These are phyloP conservation scores for Aphelenchoides avenae DNA, from an alignment of 1,140 invertebrate species.

Conservation along the genomic window DNA sequence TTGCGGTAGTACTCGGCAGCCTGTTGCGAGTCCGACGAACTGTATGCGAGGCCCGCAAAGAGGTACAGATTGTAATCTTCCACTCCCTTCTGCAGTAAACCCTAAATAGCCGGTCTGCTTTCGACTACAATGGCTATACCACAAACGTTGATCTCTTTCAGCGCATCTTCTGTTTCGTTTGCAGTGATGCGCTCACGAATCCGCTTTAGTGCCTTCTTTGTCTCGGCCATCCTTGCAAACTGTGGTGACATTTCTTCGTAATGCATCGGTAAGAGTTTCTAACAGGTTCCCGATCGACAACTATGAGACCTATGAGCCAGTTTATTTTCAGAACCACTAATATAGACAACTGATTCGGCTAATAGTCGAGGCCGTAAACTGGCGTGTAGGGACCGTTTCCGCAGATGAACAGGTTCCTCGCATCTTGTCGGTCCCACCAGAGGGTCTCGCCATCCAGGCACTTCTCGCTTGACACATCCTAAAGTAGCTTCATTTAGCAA, in stretches of 20 bases:
- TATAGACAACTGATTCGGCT: background rate
- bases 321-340: slow-evolving; percentile 16
- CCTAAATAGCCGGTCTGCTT: background rate
- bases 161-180: background rate
- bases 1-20: no score
- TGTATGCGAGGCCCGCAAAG: no score
- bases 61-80: no score
- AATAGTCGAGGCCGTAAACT: slow-evolving; percentile 16
- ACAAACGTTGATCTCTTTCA: background rate
- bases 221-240: slow-evolving; percentile 7
- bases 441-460: slow-evolving; percentile 51
- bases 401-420: slow-evolving; percentile 31
- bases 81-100: background rate
- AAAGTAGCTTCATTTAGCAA: background rate
- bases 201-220: background rate
- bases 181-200: background rate
- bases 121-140: slow-evolving; percentile 1
- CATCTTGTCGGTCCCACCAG: slow-evolving; percentile 56
- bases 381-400: slow-evolving; percentile 37
- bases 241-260: background rate
- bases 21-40: no score
- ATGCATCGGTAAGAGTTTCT: no score
- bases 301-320: slow-evolving; percentile 7
- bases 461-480: slow-evolving; percentile 46
- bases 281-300: no score